phyloP scores from a whole-genome alignment of 1,140 invertebrate species.

The Papilio xuthus region DNA sequence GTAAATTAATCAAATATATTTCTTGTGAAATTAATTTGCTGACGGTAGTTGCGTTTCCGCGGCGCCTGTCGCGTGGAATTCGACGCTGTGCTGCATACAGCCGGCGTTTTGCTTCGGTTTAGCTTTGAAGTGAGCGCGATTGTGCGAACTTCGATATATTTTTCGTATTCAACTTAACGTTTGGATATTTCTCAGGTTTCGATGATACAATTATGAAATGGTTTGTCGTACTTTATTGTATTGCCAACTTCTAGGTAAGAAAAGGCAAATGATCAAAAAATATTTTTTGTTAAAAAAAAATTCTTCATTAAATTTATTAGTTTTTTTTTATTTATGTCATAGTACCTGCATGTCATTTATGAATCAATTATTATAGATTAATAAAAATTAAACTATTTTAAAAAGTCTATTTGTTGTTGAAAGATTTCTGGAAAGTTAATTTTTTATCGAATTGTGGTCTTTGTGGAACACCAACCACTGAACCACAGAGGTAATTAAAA shows the following conservation, averaged over 20 bases:
- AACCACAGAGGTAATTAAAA: neutral
- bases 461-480: neutral
- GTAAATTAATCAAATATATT: constrained; percentile 4
- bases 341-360: too few species aligned
- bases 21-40: neutral
- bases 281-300: too few species aligned
- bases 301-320: too few species aligned
- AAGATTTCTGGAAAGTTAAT: neutral
- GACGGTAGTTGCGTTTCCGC: neutral
- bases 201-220: neutral
- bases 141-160: neutral
- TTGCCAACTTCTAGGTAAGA: neutral
- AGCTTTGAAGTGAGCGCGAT: neutral
- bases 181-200: neutral
- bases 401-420: neutral
- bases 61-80: neutral
- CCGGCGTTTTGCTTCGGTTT: constrained; percentile 2
- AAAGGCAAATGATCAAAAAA: too few species aligned
- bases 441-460: neutral
- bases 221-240: neutral
- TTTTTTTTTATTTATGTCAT: too few species aligned
- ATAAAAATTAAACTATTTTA: too few species aligned
- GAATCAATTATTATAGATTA: too few species aligned
- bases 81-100: neutral
- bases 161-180: neutral